Evolutionary conservation across 2,797 vertebrate species (phyloP).

Genomic region (Limosa lapponica): DNA sequence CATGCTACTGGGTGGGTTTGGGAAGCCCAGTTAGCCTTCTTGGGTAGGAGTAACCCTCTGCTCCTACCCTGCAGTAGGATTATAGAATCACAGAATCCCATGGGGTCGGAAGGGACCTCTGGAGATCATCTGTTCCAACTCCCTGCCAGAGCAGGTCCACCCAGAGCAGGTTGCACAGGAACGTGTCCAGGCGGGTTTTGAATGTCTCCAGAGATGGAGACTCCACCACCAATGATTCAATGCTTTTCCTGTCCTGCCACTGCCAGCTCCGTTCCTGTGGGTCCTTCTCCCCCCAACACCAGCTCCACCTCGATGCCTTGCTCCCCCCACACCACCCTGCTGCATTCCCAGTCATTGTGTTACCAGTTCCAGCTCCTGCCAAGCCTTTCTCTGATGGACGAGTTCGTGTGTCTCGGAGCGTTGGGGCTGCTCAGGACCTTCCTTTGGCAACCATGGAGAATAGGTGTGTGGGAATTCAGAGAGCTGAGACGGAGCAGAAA

Average conservation of each 20-base stretch:
- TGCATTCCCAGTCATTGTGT: rapidly evolving
- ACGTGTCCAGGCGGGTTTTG: too few species aligned
- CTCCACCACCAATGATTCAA: too few species aligned
- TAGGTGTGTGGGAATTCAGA: rapidly evolving
- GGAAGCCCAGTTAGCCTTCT: not conserved
- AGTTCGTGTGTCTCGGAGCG: rapidly evolving
- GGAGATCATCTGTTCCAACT: too few species aligned
- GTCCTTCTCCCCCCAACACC: not conserved
- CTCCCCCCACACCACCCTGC: not conserved
- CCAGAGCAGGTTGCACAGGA: too few species aligned
- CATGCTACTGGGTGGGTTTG: not conserved
- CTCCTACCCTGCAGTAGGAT: not conserved
- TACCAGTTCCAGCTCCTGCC: rapidly evolving
- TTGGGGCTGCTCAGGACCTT: rapidly evolving
- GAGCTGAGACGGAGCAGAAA: not conserved
- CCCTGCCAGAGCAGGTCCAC: too few species aligned
- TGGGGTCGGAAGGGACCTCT: too few species aligned
- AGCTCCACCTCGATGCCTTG: rapidly evolving
- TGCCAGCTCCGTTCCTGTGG: not conserved
- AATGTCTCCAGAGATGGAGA: too few species aligned
- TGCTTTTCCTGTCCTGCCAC: not conserved
- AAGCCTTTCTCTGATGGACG: not conserved
- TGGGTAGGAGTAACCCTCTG: not conserved
- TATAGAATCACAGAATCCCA: too few species aligned
- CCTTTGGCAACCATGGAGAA: rapidly evolving